Evolutionary conservation across 1,140 invertebrate genomes (phyloP).

Genomic region (Microplitis mediator): DNA sequence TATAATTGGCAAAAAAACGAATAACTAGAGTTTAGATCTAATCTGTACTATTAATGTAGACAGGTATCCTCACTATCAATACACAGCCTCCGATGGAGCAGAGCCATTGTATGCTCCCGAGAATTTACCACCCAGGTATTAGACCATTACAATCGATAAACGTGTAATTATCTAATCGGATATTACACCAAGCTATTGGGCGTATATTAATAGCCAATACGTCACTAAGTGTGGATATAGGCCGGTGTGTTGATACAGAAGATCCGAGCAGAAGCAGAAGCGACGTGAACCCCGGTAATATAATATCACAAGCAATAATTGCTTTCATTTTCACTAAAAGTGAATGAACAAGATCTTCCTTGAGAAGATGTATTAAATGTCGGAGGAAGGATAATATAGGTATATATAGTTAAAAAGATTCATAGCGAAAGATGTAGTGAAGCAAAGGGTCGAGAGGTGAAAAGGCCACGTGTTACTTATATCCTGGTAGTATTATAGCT

Average conservation of each 20-base stretch:
- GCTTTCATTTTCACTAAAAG: conserved; percentile 21
- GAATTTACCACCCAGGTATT: neutral
- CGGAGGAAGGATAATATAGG: neutral
- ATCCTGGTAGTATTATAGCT: conserved; percentile 36
- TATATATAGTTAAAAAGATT: conserved; percentile 1
- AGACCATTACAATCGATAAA: neutral
- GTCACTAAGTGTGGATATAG: neutral
- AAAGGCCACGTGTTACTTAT: conserved; percentile 38
- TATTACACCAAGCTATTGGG: neutral
- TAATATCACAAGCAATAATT: conserved; percentile 14
- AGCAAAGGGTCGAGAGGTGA: conserved; percentile 30
- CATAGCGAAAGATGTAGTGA: neutral
- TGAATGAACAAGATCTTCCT: conserved; percentile 7
- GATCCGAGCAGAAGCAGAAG: neutral
- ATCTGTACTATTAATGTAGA: neutral
- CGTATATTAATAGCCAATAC: conserved; percentile 5
- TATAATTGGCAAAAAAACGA: no score
- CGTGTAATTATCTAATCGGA: conserved; percentile 8
- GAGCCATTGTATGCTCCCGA: neutral
- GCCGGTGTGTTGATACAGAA: neutral
- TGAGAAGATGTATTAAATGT: conserved; percentile 10
- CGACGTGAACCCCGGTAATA: neutral
- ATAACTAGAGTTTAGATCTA: no score
- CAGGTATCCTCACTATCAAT: neutral
- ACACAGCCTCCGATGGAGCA: neutral